phyloP scores from a whole-genome alignment of 2,888 invertebrate genomes.

The Allophyes oxyacanthae region DNA sequence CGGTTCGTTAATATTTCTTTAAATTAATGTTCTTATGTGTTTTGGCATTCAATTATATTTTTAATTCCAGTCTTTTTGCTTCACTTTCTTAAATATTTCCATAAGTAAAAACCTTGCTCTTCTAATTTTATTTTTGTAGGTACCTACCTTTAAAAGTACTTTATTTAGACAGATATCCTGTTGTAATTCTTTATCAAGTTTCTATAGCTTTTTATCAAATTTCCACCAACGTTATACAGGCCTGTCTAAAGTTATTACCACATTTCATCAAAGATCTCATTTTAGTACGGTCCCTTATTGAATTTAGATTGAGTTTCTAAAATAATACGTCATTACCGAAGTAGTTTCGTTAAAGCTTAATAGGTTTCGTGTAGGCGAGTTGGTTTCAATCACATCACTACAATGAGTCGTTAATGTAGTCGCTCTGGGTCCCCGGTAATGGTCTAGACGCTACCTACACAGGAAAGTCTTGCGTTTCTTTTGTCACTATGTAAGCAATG shows the following conservation, averaged over 20 bases:
- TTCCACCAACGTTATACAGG: too few species aligned
- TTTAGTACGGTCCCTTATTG: slow-evolving; percentile 23
- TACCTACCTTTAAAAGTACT: not conserved
- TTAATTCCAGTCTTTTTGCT: slow-evolving; percentile 16
- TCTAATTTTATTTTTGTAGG: slow-evolving; percentile 1
- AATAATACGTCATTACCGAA: slow-evolving; percentile 60
- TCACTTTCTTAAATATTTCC: slow-evolving; percentile 12
- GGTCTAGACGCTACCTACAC: slow-evolving; percentile 69
- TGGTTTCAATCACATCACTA: slow-evolving; percentile 72
- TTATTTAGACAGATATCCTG: not conserved
- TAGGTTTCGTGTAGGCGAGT: slow-evolving; percentile 72
- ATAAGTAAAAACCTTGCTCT: not conserved
- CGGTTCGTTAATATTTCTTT: slow-evolving; percentile 44
- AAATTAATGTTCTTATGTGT: slow-evolving; percentile 47
- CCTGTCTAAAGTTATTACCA: too few species aligned
- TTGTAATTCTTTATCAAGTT: slow-evolving; percentile 2
- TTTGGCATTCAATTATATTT: slow-evolving; percentile 38
- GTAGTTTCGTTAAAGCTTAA: slow-evolving; percentile 61
- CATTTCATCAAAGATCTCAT: not conserved
- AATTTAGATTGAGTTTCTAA: slow-evolving; percentile 47
- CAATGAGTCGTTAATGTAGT: slow-evolving; percentile 77
- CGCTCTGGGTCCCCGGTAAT: slow-evolving; percentile 63
- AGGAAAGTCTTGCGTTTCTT: slow-evolving; percentile 60
- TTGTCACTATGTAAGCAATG: slow-evolving; percentile 42
- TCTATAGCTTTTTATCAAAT: too few species aligned